Base-by-base conservation (phyloP, 2,797 vertebrate species). In the Alexandromys oeconomus region DNA sequence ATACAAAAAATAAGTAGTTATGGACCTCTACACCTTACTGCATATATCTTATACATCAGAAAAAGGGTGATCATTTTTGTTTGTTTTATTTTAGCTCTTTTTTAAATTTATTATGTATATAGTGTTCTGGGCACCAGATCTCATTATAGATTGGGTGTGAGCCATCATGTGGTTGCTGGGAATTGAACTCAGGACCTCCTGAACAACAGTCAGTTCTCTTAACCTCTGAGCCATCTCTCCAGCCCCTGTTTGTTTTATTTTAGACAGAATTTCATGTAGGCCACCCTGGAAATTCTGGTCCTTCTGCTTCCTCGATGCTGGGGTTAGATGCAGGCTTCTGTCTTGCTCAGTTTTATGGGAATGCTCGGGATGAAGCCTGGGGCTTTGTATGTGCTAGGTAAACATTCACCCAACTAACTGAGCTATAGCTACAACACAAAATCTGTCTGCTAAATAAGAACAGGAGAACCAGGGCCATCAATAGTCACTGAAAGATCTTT, bases 401-500 rank as follows among this genome's bases (percentile, higher is more conserved):
- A 78, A 51, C 27, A 71, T 15, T 37, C 29, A n/a, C 23, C 37
- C 43, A 34, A 85, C 9, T 34, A 67, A 65, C 15, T 51, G 82
- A 69, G 34, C 63, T 37, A 86, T 51, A 71, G 13, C 7, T 67
- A 46, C 63, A 86, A 48, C 46, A 21, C 34, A 54, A 82, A 74
- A 14, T 71, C 54, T 84, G 23, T 65, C 59, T 94, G 40, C n/a
- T 91, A 93, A 94, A 67, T 89, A 89, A 61, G 65, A 71, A 93
- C 63, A 86, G 54, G 77, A 40, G 65, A 31, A 43, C 59, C 25
- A 19, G 31, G 2, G 37, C 19, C 31, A 76, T 9, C 69, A 23
- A 59, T 88, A 91, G 34, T 51, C 69, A 81, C 40, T 69, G 48
- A 85, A 85, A n/a, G 43, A 54, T 79, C 93, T 54, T 85, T 88